Conservation (phyloP, 1,140 invertebrate species). For the Mizuhopecten yessoensis region DNA sequence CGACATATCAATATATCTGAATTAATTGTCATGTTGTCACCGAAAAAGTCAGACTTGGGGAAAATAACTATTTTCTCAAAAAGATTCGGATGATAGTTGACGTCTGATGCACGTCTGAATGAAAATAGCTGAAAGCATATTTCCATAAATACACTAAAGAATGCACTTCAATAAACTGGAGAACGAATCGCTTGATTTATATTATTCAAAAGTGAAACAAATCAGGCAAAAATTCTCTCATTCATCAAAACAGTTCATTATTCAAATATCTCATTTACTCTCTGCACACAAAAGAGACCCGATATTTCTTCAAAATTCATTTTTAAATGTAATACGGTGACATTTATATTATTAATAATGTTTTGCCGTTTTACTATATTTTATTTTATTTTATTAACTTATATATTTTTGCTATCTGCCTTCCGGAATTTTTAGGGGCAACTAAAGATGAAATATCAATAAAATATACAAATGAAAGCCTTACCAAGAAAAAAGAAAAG, state of each 20-base stretch:
- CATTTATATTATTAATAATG: too few relatives aligned
- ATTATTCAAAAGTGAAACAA: neutral
- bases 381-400: too few relatives aligned
- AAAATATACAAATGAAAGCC: too few relatives aligned
- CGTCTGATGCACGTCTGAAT: neutral
- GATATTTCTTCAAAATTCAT: too few relatives aligned
- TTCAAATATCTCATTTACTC: neutral
- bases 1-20: neutral
- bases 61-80: neutral
- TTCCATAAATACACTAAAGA: too few relatives aligned
- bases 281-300: neutral
- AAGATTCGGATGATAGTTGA: neutral
- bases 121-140: neutral
- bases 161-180: neutral
- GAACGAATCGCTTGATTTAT: neutral
- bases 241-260: neutral
- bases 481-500: too few relatives aligned
- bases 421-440: too few relatives aligned
- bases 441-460: too few relatives aligned
- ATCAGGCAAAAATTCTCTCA: neutral
- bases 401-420: too few relatives aligned
- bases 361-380: too few relatives aligned
- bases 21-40: constrained; percentile 17
- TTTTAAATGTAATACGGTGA: too few relatives aligned
- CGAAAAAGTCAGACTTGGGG: neutral